Evolutionary conservation across 2,888 invertebrate genomes (phyloP).

Genomic region (Cataglyphis albicans): DNA sequence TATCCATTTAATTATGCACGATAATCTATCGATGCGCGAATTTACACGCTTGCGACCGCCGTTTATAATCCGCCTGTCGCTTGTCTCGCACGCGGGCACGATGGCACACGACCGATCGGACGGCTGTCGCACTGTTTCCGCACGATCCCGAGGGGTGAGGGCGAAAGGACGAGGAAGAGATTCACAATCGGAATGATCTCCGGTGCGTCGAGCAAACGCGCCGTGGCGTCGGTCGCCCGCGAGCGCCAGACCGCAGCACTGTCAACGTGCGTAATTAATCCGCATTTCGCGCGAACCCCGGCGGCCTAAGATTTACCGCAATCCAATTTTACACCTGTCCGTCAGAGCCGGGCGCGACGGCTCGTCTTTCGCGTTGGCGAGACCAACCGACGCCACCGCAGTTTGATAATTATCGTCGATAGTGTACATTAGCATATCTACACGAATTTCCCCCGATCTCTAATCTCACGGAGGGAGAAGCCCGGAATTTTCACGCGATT

Average conservation of each 20-base stretch:
- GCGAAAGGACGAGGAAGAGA: conserved; percentile 63
- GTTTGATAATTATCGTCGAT: conserved; percentile 64
- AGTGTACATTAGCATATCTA: neutral
- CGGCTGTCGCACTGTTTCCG: conserved; percentile 48
- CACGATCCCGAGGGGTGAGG: conserved; percentile 41
- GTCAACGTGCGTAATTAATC: conserved; percentile 81
- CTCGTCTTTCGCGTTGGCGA: conserved; percentile 58
- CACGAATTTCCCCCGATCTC: neutral
- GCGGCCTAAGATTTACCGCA: conserved; percentile 80
- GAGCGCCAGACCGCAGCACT: conserved; percentile 75
- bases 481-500: conserved; percentile 15
- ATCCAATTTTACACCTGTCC: conserved; percentile 81
- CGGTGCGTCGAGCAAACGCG: conserved; percentile 56
- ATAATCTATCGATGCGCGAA: neutral
- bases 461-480: neutral
- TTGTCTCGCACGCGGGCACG: conserved; percentile 16
- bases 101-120: neutral
- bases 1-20: neutral
- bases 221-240: conserved; percentile 58
- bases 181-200: conserved; percentile 67
- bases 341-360: conserved; percentile 60
- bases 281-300: conserved; percentile 73
- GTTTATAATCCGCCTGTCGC: conserved; percentile 24
- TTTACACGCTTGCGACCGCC: conserved; percentile 19
- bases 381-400: conserved; percentile 43